Conservation (phyloP, 2,888 invertebrate species). For the Pandemis corylana region DNA sequence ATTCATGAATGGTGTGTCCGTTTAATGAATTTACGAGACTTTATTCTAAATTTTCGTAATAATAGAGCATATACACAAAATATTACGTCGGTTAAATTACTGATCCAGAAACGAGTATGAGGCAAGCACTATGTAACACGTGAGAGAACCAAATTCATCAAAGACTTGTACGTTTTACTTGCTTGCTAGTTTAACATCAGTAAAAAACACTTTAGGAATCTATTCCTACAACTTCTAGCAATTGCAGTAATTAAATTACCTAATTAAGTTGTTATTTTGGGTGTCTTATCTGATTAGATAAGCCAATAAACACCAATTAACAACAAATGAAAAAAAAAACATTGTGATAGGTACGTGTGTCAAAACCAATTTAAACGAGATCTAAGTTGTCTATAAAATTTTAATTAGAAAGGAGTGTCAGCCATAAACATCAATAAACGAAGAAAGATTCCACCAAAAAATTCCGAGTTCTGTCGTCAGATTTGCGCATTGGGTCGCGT, state of each 20-base stretch:
- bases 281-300: background rate
- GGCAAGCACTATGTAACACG: too few species aligned
- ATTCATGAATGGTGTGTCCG: too few species aligned
- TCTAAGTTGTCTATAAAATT: background rate
- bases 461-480: slow-evolving; percentile 66
- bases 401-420: background rate
- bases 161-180: background rate
- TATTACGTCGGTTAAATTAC: too few species aligned
- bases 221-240: background rate
- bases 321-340: background rate
- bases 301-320: slow-evolving; percentile 2
- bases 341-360: background rate
- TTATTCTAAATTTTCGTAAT: too few species aligned
- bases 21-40: too few species aligned
- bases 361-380: background rate
- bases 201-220: background rate
- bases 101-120: too few species aligned
- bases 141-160: too few species aligned
- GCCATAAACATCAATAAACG: slow-evolving; percentile 46
- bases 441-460: slow-evolving; percentile 60
- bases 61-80: too few species aligned
- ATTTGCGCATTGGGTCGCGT: slow-evolving; percentile 82
- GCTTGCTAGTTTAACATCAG: background rate
- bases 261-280: background rate
- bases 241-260: background rate